These are phyloP conservation scores for Aythya baeri DNA, from an alignment of 2,113 vertebrate species.

Conservation along the genomic window DNA sequence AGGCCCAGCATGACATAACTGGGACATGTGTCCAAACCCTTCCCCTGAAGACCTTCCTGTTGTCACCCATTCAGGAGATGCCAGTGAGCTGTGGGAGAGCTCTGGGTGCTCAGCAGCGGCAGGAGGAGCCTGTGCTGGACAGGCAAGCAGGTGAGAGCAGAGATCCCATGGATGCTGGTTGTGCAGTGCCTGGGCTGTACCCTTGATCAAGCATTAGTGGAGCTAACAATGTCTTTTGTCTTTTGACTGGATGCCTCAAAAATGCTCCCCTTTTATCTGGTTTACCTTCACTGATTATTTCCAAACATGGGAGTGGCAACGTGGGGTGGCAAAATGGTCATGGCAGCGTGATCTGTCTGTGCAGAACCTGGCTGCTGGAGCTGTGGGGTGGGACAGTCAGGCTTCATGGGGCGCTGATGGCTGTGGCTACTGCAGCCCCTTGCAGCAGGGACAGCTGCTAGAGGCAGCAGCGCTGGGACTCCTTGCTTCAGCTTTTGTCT, in stretches of 20 bases:
- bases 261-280: neutral
- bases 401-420: neutral
- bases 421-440: rapidly evolving
- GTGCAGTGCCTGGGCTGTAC: neutral
- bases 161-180: neutral
- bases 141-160: rapidly evolving
- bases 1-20: neutral
- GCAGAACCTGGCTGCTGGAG: neutral
- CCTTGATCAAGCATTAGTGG: neutral
- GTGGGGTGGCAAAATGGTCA: neutral
- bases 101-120: rapidly evolving
- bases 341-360: neutral
- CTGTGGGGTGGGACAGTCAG: neutral
- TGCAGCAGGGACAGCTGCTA: neutral
- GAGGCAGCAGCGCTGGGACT: neutral
- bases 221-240: neutral
- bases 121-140: neutral
- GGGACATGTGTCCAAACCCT: neutral
- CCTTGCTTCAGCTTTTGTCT: neutral
- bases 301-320: neutral
- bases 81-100: neutral
- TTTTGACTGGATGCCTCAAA: neutral
- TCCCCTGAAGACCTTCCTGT: neutral
- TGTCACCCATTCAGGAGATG: neutral
- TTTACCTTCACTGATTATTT: neutral